Base-by-base conservation (phyloP, 1,140 invertebrate genomes). In the Ooceraea biroi region DNA sequence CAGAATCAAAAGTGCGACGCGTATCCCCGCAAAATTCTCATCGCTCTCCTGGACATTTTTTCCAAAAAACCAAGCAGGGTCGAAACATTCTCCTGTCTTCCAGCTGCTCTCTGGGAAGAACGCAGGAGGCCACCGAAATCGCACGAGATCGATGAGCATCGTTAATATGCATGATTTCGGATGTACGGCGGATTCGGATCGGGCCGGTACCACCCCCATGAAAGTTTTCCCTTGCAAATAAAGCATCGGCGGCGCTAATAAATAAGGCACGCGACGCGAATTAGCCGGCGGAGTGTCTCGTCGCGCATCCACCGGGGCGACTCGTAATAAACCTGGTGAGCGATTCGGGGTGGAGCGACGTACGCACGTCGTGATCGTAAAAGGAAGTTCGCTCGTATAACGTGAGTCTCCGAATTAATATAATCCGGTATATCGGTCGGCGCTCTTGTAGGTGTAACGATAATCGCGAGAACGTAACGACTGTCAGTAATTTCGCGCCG, bases 101-200 rank as follows among this genome's bases (percentile, higher is more conserved):
- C 7, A n/a, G n/a, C n/a, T n/a, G n/a, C n/a, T n/a, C n/a, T n/a
- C n/a, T 5, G 48, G 25, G 36, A 25, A 14, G 11, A 22, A 55
- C 27, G 41, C 58, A 58, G 41, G 50, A 25, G 19, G 17, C 1
- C n/a, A 17, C 50, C 41, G 71, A 25, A n/a, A 11, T 60, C 50
- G 30, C 50, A n/a, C n/a, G 36, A 36, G 74, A 73, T 86, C 82
- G 84, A 82, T 83, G 69, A 71, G 60, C 76, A 36, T n/a, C 73
- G 85, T 90, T 90, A 90, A 90, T 89, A 90, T 90, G 85, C 82
- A 90, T 89, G 85, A 57, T 76, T 46, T 65, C 36, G 48, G n/a
- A n/a, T n/a, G n/a, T n/a, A 63, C 57, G 22, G 48, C 27, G 60
- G 46, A 50, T 46, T 60, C 36, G 68, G 17, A 46, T 22, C 25